phyloP scores from a whole-genome alignment of 2,888 invertebrate species.

The Chloroclysta siterata region DNA sequence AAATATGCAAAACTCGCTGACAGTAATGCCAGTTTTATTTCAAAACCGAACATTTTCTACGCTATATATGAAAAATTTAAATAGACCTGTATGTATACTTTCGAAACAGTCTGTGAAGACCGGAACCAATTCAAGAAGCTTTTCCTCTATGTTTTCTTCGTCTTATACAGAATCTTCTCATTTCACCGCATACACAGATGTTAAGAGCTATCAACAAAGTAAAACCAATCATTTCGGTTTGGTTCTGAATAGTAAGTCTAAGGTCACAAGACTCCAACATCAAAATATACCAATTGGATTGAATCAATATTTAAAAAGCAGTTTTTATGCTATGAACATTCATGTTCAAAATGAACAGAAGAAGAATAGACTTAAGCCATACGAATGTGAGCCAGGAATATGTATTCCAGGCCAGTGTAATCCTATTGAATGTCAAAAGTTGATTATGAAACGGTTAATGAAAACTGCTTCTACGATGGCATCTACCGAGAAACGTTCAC shows the following conservation, averaged over 20 bases:
- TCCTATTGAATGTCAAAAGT: constrained; percentile 47
- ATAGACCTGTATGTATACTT: background rate
- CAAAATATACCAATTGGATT: constrained; percentile 11
- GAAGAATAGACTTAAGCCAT: constrained; percentile 42
- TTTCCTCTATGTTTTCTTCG: constrained; percentile 13
- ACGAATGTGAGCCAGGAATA: constrained; percentile 54
- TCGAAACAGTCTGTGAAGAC: constrained; percentile 2
- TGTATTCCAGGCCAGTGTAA: constrained; percentile 55
- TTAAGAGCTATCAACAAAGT: constrained; percentile 2
- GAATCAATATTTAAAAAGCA: constrained; percentile 22
- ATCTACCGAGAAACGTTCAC: constrained; percentile 38
- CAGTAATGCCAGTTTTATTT: constrained; percentile 24
- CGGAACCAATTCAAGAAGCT: constrained; percentile 17
- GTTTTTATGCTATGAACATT: constrained; percentile 35
- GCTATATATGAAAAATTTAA: constrained; percentile 1
- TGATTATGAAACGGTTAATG: constrained; percentile 49
- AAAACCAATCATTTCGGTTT: constrained; percentile 2
- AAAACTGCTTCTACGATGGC: constrained; percentile 45
- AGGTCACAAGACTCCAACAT: constrained; percentile 4
- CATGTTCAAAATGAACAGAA: constrained; percentile 27
- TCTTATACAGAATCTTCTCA: constrained; percentile 1
- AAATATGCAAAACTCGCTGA: constrained; percentile 11
- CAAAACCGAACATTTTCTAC: constrained; percentile 10
- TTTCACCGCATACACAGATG: constrained; percentile 2
- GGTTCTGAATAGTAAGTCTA: background rate